phyloP scores from a whole-genome alignment of 2,888 invertebrate species.

The Pocota personata region DNA sequence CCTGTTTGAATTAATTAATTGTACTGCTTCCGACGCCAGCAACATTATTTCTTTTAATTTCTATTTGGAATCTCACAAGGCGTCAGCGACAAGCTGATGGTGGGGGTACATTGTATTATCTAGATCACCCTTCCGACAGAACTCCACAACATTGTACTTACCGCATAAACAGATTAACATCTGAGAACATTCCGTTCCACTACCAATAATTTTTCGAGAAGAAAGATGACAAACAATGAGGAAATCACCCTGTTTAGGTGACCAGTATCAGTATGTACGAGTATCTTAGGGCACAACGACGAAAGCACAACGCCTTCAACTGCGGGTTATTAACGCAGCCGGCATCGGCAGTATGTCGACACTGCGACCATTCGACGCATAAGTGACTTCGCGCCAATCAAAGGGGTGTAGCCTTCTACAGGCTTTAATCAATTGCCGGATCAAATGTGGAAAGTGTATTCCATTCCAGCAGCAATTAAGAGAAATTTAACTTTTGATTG shows the following conservation, averaged over 20 bases:
- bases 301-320: conserved; percentile 57
- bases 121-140: conserved; percentile 66
- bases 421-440: conserved; percentile 71
- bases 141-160: conserved; percentile 23
- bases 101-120: conserved; percentile 42
- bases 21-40: conserved; percentile 69
- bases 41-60: conserved; percentile 49
- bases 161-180: conserved; percentile 58
- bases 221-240: conserved; percentile 71
- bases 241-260: conserved; percentile 71
- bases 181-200: conserved; percentile 64
- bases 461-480: conserved; percentile 66
- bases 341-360: conserved; percentile 48
- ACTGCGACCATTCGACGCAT: conserved; percentile 36
- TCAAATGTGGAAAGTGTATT: conserved; percentile 65
- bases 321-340: conserved; percentile 67
- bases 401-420: conserved; percentile 66
- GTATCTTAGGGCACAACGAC: neutral
- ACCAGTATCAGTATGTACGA: conserved; percentile 23
- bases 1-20: conserved; percentile 68
- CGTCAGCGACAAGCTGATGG: conserved; percentile 11
- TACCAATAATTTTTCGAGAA: conserved; percentile 51
- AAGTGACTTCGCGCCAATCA: conserved; percentile 67
- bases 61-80: conserved; percentile 58
- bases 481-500: conserved; percentile 72